Evolutionary conservation across 2,113 vertebrate species (phyloP).

Genomic region (Orthonyx spaldingii): DNA sequence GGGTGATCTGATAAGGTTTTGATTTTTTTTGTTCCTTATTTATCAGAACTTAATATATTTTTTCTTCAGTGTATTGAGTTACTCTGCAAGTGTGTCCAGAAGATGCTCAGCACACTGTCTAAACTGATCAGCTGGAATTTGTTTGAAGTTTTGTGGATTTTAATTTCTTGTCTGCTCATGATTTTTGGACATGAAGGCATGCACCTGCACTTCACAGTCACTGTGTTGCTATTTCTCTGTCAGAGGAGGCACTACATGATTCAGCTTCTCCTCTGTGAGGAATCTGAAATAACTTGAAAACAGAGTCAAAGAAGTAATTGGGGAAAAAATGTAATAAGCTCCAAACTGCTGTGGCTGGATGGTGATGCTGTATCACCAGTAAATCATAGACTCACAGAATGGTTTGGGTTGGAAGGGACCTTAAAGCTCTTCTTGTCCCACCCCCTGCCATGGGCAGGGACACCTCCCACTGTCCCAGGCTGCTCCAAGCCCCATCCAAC

Average conservation of each 20-base stretch:
- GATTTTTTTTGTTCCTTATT: neutral
- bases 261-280: neutral
- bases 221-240: neutral
- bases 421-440: neutral
- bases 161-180: neutral
- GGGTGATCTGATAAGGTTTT: neutral
- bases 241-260: neutral
- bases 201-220: neutral
- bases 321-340: neutral
- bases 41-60: neutral
- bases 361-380: neutral
- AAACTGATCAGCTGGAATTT: neutral
- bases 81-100: neutral
- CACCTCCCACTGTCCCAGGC: fast-evolving
- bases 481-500: fast-evolving
- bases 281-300: neutral
- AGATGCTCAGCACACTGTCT: neutral
- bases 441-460: neutral
- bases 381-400: neutral
- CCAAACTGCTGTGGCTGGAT: neutral
- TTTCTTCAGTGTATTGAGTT: neutral
- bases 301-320: neutral
- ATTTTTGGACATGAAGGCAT: neutral
- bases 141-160: neutral
- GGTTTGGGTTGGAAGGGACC: neutral